These are phyloP conservation scores for Dromas ardeola DNA, from an alignment of 2,113 vertebrate species.

Conservation along the genomic window DNA sequence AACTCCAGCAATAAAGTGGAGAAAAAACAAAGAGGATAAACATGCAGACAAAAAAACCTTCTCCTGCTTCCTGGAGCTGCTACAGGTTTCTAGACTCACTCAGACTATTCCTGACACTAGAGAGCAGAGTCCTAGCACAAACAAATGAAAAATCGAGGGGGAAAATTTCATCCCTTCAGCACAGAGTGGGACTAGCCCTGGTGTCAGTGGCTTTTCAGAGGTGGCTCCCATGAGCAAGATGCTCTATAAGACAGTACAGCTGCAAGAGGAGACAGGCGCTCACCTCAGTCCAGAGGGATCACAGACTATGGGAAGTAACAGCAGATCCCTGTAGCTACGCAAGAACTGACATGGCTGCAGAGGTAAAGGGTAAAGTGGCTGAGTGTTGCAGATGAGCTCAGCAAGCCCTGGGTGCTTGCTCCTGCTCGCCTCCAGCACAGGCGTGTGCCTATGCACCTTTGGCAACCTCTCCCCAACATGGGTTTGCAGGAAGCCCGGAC, in stretches of 20 bases:
- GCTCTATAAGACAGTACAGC: neutral
- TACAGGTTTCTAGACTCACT: neutral
- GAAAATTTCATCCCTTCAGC: neutral
- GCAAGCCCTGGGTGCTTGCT: neutral
- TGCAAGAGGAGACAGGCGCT: rapidly evolving
- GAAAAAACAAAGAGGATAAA: neutral
- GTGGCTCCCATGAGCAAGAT: neutral
- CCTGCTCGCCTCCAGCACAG: neutral
- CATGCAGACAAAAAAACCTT: neutral
- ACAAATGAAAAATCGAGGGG: neutral
- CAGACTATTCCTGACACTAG: neutral
- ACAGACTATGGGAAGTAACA: neutral
- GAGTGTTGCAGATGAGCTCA: neutral
- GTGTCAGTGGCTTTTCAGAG: neutral
- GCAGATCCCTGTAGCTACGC: neutral
- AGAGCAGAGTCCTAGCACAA: neutral
- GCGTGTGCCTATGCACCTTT: neutral
- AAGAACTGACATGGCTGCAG: neutral
- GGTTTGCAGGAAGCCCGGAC: neutral
- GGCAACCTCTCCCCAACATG: neutral
- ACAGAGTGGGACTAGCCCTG: neutral
- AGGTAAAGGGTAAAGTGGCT: neutral
- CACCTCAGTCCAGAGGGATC: neutral
- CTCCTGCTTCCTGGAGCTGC: neutral
- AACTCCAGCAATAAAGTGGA: neutral